phyloP scores from a whole-genome alignment of 2,888 invertebrate species.

The Unio pictorum region DNA sequence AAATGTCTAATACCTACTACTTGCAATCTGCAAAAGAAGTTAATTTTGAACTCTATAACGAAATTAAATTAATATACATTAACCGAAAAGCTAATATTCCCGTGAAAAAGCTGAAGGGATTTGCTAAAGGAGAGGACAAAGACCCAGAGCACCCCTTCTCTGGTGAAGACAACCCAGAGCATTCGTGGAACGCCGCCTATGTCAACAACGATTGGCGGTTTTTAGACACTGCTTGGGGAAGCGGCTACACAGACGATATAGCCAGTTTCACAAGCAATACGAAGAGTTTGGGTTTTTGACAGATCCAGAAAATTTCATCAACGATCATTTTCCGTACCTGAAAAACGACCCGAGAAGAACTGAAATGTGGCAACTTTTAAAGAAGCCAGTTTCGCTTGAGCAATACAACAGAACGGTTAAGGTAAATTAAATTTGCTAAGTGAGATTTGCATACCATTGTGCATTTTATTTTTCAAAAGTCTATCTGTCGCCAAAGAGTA shows the following conservation, averaged over 20 bases:
- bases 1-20: too few relatives aligned
- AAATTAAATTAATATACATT: too few relatives aligned
- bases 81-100: conserved; percentile 26
- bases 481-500: too few relatives aligned
- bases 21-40: too few relatives aligned
- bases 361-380: conserved; percentile 37
- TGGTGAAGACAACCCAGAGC: conserved; percentile 29
- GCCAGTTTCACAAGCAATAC: conserved; percentile 25
- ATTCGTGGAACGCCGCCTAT: conserved; percentile 42
- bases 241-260: conserved; percentile 33
- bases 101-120: conserved; percentile 36
- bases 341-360: conserved; percentile 33
- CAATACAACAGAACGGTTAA: conserved; percentile 34
- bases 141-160: conserved; percentile 35
- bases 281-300: conserved; percentile 44
- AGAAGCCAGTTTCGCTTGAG: conserved; percentile 31
- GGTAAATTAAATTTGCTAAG: too few relatives aligned
- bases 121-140: conserved; percentile 32
- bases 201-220: conserved; percentile 39
- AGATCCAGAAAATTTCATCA: conserved; percentile 42
- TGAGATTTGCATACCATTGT: too few relatives aligned
- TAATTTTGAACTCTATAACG: too few relatives aligned
- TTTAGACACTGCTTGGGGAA: conserved; percentile 45
- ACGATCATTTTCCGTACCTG: conserved; percentile 38
- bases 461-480: too few relatives aligned